Percentiles rank a stretch among this genome's conserved stretches.
phyloP scores from a whole-genome alignment of 2,113 vertebrate genomes.

The Rhipidura dahli region DNA sequence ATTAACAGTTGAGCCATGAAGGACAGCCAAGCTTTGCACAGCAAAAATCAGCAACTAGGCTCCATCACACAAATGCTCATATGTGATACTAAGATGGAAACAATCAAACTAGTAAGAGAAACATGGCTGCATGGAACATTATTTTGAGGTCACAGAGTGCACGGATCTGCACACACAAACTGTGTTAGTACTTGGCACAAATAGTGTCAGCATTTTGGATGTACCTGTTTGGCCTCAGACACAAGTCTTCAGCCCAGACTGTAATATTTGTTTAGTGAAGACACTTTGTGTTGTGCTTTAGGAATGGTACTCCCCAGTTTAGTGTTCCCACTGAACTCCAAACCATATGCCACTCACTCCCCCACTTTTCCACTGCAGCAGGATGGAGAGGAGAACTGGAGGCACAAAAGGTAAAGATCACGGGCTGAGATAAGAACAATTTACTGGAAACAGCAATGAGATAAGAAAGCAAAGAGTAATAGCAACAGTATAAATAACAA shows the following conservation, averaged over 20 bases:
- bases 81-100: background rate
- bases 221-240: background rate
- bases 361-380: background rate
- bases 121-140: background rate
- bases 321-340: background rate
- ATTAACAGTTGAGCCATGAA: background rate
- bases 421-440: background rate
- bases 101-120: background rate
- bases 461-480: background rate
- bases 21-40: background rate
- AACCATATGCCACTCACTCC: rapidly evolving
- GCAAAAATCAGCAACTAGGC: background rate
- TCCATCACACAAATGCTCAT: background rate
- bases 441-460: background rate
- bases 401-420: background rate
- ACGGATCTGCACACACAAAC: background rate
- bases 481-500: background rate
- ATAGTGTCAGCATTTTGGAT: background rate
- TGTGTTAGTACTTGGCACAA: background rate
- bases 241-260: background rate
- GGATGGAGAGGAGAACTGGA: background rate
- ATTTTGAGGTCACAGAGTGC: background rate
- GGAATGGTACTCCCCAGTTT: background rate
- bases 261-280: background rate
- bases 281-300: background rate